Percentiles rank a stretch among this genome's conserved stretches.
Evolutionary conservation across 2,888 invertebrate genomes (phyloP).

Genomic region (Syritta pipiens): DNA sequence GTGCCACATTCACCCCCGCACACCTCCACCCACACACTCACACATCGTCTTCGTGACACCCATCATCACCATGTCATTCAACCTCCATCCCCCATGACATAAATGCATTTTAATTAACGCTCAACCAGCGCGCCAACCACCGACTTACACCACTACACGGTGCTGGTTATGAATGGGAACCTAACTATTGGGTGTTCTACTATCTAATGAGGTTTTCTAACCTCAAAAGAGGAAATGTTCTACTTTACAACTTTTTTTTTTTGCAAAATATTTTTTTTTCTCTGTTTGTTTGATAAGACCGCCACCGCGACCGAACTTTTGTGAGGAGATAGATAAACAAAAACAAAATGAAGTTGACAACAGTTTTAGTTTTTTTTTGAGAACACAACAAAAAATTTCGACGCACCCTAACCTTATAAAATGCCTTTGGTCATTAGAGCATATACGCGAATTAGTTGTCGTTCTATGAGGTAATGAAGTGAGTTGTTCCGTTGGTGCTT

Average conservation of each 20-base stretch:
- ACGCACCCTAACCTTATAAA: conserved; percentile 32
- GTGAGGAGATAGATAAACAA: conserved; percentile 40
- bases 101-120: conserved; percentile 68
- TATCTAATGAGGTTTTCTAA: conserved; percentile 62
- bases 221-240: conserved; percentile 63
- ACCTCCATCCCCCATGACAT: conserved; percentile 59
- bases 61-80: conserved; percentile 67
- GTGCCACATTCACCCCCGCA: not conserved
- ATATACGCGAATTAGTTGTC: conserved; percentile 39
- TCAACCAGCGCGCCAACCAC: conserved; percentile 7
- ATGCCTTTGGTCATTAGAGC: conserved; percentile 33
- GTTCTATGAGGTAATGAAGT: conserved; percentile 26
- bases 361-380: no score
- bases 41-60: conserved; percentile 49
- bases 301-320: conserved; percentile 23
- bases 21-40: not conserved
- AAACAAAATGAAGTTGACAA: conserved; percentile 32
- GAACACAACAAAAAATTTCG: conserved; percentile 21
- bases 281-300: conserved; percentile 49
- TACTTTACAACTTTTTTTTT: conserved; percentile 41
- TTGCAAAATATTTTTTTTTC: conserved; percentile 19
- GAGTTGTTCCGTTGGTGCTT: not conserved
- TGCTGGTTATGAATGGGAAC: conserved; percentile 46
- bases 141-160: conserved; percentile 11
- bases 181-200: conserved; percentile 55